phyloP scores from a whole-genome alignment of 30 jellyfish, hydroid and myxozoan species.

The Aurelia coerulea region DNA sequence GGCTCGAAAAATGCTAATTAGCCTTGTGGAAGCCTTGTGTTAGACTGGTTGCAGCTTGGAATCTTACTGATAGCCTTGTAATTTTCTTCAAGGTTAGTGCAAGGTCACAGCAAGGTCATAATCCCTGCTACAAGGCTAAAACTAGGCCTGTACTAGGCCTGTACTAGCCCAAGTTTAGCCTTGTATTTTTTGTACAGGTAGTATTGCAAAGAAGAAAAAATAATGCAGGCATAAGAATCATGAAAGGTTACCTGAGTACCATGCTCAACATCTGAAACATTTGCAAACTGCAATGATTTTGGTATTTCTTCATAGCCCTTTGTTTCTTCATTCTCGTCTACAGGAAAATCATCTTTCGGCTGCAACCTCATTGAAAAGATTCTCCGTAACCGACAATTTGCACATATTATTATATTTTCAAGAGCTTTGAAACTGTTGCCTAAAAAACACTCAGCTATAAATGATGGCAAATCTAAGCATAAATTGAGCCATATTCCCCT shows the following conservation, averaged over 20 bases:
- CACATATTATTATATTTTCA: conserved; percentile 80
- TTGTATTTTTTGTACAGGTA: too few species aligned
- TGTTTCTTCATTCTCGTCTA: not conserved
- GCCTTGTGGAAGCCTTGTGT: too few species aligned
- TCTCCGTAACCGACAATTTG: conserved; percentile 82
- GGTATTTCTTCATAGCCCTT: conserved; percentile 53
- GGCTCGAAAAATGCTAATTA: too few species aligned
- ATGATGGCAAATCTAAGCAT: conserved; percentile 73
- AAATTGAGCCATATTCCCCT: conserved; percentile 81
- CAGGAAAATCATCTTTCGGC: conserved; percentile 67
- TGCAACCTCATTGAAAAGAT: conserved; percentile 67
- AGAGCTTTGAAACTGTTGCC: conserved; percentile 56
- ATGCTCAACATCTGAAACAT: conserved; percentile 34
- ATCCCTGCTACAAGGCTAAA: too few species aligned
- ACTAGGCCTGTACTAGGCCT: too few species aligned
- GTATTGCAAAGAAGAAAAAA: too few species aligned
- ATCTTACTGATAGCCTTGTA: too few species aligned
- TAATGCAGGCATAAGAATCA: too few species aligned
- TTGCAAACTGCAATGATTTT: conserved; percentile 53
- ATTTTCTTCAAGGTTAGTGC: too few species aligned
- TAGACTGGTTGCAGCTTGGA: too few species aligned
- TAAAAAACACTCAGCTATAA: conserved; percentile 64
- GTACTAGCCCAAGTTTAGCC: too few species aligned
- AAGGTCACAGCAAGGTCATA: too few species aligned
- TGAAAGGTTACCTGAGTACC: conserved; percentile 49